Evolutionary conservation across 2,888 invertebrate species (phyloP).

Genomic region (Carterocephalus palaemon): DNA sequence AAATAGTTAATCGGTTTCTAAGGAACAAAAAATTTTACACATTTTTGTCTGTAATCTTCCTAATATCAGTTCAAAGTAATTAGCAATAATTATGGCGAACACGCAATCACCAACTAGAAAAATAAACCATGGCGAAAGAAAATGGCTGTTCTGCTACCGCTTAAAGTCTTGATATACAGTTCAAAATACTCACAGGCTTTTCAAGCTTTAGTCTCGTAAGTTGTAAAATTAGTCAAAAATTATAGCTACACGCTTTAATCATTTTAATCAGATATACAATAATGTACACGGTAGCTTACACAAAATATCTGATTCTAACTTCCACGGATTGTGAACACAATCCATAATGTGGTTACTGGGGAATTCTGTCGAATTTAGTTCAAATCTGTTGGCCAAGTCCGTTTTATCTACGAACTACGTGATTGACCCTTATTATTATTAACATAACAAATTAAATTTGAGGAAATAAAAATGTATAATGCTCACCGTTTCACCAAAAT

Average conservation of each 20-base stretch:
- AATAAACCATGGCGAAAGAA: conserved; percentile 5
- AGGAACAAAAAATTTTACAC: neutral
- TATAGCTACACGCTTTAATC: conserved; percentile 2
- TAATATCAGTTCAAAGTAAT: conserved; percentile 29
- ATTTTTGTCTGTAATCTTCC: conserved; percentile 2
- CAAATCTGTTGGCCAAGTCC: too few species aligned
- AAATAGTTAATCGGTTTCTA: neutral
- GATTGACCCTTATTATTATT: too few species aligned
- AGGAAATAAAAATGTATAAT: too few species aligned
- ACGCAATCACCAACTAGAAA: conserved; percentile 7
- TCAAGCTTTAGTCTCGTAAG: conserved; percentile 2
- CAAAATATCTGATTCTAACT: too few species aligned
- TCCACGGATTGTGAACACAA: too few species aligned
- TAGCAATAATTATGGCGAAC: conserved; percentile 36
- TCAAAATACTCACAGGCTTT: neutral
- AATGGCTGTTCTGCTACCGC: neutral
- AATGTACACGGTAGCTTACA: neutral
- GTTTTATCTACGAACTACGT: too few species aligned
- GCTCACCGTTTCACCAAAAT: too few species aligned
- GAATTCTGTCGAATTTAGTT: conserved; percentile 7
- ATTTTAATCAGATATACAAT: neutral
- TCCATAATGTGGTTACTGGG: neutral
- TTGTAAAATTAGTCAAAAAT: conserved; percentile 7
- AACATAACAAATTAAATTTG: too few species aligned
- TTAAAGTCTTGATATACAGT: conserved; percentile 2